Evolutionary conservation across 2,888 invertebrate genomes (phyloP), one percentile per base, ranked within the genome.

Genomic region (Andrena minutula): DNA sequence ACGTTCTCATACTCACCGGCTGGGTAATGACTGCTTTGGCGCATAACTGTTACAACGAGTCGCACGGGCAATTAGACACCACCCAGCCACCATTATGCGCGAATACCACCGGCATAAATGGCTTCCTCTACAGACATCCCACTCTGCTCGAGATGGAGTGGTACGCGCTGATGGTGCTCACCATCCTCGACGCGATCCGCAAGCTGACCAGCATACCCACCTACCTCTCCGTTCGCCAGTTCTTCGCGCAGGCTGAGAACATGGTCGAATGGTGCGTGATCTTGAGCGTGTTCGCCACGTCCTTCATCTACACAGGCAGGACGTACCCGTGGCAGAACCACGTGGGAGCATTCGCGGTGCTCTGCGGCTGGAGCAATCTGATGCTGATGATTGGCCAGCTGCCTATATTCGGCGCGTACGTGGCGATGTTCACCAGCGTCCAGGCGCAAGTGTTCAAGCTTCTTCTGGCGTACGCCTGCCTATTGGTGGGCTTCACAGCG

Each of bases 321-420:
- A 96, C 96, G 0, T 97, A 97, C 92, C 96, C 96, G 12, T 98
- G 98, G 97, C 98, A 98, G 92, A 97, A 97, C 91, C 97, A 98
- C 91, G 96, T 98, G 28, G 98, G 97, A 0, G 98, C 98, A 0
- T 97, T 98, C 91, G 97, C 97, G 0, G 97, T 98, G 0, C 95
- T 98, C 4, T 96, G 97, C 58, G 97, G 97, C 5, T 98, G 98
- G 98, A 97, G 97, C 5, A 97, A 98, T 93, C 94, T 98, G n/a
- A 97, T 98, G 97, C 94, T 97, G 92, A 97, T 98, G 97, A 97
- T 98, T 76, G 98, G 98, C 0, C 97, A 98, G 90, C 94, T 98
- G 53, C 98, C 98, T 0, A 96, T 97, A 68, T 97, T 98, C 91
- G 98, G 98, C 23, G 97, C 98, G 0, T 98, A 98, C 91, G 98